phyloP scores from a whole-genome alignment of 2,797 vertebrate genomes.

The Echeneis naucrates region DNA sequence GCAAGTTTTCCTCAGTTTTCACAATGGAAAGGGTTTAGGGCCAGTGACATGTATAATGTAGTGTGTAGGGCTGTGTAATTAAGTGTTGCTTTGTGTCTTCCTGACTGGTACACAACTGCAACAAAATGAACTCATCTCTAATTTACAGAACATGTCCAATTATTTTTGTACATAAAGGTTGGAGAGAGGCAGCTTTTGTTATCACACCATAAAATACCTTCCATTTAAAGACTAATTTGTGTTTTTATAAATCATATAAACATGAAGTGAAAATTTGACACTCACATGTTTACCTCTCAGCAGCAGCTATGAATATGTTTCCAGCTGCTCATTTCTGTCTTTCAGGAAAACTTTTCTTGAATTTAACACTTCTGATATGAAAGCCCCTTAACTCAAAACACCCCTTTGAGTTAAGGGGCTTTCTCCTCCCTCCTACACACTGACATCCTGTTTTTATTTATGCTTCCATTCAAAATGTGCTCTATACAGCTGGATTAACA shows the following conservation, averaged over 20 bases:
- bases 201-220: neutral
- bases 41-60: slow-evolving; percentile 39
- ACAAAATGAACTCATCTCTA: slow-evolving; percentile 40
- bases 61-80: slow-evolving; percentile 31
- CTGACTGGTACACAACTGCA: slow-evolving; percentile 41
- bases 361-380: neutral
- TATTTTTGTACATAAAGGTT: slow-evolving; percentile 33
- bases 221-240: slow-evolving; percentile 4
- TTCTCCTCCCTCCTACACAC: neutral
- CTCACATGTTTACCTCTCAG: neutral
- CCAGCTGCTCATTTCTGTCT: slow-evolving; percentile 1
- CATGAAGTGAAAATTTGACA: neutral
- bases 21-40: slow-evolving; percentile 32
- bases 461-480: neutral
- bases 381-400: slow-evolving; percentile 6
- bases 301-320: neutral
- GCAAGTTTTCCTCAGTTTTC: slow-evolving; percentile 51
- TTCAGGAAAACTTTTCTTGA: neutral
- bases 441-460: neutral
- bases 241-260: neutral
- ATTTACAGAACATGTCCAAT: slow-evolving; percentile 50
- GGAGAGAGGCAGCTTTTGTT: slow-evolving; percentile 7
- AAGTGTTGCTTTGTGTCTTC: slow-evolving; percentile 49
- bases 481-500: neutral
- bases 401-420: neutral